phyloP scores from a whole-genome alignment of 1,140 invertebrate genomes.

The Euborellia annulipes region DNA sequence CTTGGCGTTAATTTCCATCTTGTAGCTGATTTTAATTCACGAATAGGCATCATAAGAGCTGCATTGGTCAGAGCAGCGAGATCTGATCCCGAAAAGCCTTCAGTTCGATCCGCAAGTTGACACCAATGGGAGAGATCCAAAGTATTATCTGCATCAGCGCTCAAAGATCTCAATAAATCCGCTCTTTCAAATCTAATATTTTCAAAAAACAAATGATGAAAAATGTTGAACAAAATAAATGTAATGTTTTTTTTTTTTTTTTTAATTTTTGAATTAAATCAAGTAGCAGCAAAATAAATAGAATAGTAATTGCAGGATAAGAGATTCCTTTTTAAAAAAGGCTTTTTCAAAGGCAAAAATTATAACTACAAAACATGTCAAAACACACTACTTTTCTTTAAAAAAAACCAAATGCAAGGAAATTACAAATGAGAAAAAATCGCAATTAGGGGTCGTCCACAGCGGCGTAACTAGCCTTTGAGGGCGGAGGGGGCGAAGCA shows the following conservation, averaged over 20 bases:
- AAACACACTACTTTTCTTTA: too few relatives aligned
- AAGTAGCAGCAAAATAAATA: conserved; percentile 24
- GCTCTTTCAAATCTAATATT: too few relatives aligned
- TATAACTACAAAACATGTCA: conserved; percentile 14
- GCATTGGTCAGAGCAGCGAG: conserved; percentile 31
- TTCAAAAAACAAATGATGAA: too few relatives aligned
- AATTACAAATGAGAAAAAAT: too few relatives aligned
- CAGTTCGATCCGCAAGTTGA: conserved; percentile 28
- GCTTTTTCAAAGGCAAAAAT: conserved; percentile 15
- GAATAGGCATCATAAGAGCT: conserved; percentile 34
- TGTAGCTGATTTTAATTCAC: conserved; percentile 25
- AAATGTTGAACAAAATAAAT: too few relatives aligned
- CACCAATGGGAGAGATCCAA: conserved; percentile 25
- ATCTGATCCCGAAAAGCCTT: conserved; percentile 39
- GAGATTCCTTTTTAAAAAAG: conserved; percentile 7
- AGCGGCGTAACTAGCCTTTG: too few relatives aligned
- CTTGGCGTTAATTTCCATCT: conserved; percentile 20
- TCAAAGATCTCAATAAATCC: background rate
- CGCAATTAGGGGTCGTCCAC: too few relatives aligned
- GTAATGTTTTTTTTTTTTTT: too few relatives aligned
- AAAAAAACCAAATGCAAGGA: too few relatives aligned
- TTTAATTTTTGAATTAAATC: too few relatives aligned
- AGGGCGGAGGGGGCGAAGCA: too few relatives aligned
- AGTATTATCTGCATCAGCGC: conserved; percentile 5
- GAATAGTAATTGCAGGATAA: conserved; percentile 19